Evolutionary conservation across 2,888 invertebrate species (phyloP), one percentile per base, ranked within the genome.

Genomic region (Brenthis hecate): DNA sequence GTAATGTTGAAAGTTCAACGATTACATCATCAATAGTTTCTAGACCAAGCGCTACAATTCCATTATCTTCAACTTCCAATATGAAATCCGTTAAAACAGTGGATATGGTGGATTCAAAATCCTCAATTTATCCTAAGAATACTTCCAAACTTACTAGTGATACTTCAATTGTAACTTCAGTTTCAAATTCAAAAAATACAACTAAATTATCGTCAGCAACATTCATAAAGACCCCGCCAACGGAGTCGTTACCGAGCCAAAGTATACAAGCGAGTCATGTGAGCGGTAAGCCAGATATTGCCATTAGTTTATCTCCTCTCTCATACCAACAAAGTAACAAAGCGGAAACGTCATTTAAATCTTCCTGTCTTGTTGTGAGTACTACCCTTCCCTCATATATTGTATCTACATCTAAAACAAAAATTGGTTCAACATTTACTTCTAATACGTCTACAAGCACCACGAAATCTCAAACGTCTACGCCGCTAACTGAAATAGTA

Each of bases 351-450:
- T 47, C 66, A 64, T 61, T 69, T 19, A 74, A 75, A 56, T 51
- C 19, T 68, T 58, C 72, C 32, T 83, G 81, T 75, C 73, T 77
- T 63, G 79, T 72, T 63, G 57, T 51, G 6, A 61, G 28, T 58
- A 67, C 57, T 36, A 65, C 70, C 32, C 69, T 74, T 48, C 77
- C 73, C 6, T 65, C 71, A 43, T 74, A 76, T 55, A 75, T 76
- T 65, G 75, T 76, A 28, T 72, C 76, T 23, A 75, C 76, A 16
- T 73, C 75, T 47, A 75, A 73, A 72, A 75, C 73, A n/a, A 77
- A 74, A 74, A 73, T 74, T 56, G 74, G 75, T 16, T 69, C 62
- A n/a, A 73, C 76, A 19, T 66, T 72, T 32, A 71, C 64, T 11
- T 60, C 71, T 54, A 72, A 36, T 65, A 72, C 65, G 48, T 57